A percentile compares a stretch with the other conserved stretches of the same genome.
phyloP scores from a whole-genome alignment of 2,797 vertebrate genomes.

The Danio tinwini region DNA sequence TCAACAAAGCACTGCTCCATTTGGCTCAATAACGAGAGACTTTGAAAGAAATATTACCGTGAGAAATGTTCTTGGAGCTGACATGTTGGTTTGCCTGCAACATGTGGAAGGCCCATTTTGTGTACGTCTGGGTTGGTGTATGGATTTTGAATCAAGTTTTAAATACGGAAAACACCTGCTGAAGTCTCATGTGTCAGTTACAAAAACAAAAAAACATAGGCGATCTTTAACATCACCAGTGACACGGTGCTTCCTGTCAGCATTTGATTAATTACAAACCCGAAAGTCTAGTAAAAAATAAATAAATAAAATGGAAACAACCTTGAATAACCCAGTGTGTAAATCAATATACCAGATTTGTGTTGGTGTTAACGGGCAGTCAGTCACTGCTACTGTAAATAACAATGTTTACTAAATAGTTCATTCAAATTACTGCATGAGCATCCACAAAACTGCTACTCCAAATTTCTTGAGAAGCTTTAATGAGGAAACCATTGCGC shows the following conservation, averaged over 20 bases:
- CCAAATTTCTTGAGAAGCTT: background rate
- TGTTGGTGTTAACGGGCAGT: background rate
- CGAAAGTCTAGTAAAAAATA: slow-evolving; percentile 4
- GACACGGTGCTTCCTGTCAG: slow-evolving; percentile 39
- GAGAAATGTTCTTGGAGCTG: slow-evolving; percentile 48
- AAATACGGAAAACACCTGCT: slow-evolving; percentile 60
- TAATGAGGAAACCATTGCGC: slow-evolving; percentile 1
- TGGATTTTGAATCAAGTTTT: slow-evolving; percentile 46
- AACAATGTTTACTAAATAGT: background rate
- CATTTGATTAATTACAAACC: slow-evolving; percentile 25
- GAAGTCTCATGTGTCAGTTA: slow-evolving; percentile 50
- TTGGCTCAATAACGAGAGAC: slow-evolving; percentile 20
- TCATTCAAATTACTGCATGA: background rate
- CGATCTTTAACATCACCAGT: slow-evolving; percentile 38
- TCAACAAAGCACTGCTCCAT: slow-evolving; percentile 17
- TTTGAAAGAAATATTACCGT: slow-evolving; percentile 49
- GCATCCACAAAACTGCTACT: background rate
- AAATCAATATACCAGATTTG: background rate
- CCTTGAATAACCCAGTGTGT: background rate
- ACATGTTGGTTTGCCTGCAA: background rate
- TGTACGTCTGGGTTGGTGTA: slow-evolving; percentile 29
- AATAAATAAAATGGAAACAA: background rate
- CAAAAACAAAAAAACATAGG: slow-evolving; percentile 19
- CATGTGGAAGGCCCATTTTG: slow-evolving; percentile 58
- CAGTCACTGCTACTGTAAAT: background rate